A percentile compares a stretch with the other conserved stretches of the same genome.
Conservation (phyloP, 2,113 vertebrate species). For the Notothenia rossii region DNA sequence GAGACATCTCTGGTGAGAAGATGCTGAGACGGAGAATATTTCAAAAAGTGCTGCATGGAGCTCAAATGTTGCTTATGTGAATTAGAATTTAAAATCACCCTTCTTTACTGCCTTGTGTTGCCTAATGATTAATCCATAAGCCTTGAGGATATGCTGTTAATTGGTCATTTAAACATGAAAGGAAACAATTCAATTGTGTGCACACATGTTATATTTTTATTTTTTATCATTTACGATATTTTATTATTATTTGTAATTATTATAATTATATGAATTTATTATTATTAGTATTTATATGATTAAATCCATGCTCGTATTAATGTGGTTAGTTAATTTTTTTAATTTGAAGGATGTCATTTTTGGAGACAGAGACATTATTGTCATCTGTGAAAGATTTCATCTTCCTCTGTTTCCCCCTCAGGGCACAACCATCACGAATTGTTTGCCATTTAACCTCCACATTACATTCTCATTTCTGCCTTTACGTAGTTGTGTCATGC, state of each 20-base stretch:
- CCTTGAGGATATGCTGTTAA: not conserved
- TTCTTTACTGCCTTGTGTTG: not conserved
- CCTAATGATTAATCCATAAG: not conserved
- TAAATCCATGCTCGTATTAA: not conserved
- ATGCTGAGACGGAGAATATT: conserved; percentile 4
- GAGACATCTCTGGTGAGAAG: conserved; percentile 1
- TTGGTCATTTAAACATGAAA: no score
- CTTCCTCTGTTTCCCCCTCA: conserved; percentile 52
- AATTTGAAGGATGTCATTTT: not conserved
- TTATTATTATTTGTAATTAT: not conserved
- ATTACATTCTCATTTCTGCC: conserved; percentile 55
- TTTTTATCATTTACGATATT: not conserved
- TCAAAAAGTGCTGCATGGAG: not conserved
- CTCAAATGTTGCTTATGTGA: not conserved
- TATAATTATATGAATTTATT: not conserved
- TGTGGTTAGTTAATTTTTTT: not conserved
- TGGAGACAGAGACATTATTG: not conserved
- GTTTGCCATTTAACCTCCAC: conserved; percentile 72
- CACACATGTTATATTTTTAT: not conserved
- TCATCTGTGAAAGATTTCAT: conserved; percentile 63
- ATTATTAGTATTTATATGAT: conserved; percentile 20
- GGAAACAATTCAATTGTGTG: not conserved
- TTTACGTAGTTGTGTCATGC: conserved; percentile 45
- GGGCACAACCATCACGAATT: conserved; percentile 60
- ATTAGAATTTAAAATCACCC: not conserved